Conservation (phyloP, 2,888 invertebrate genomes). For the Lysandra bellargus region DNA sequence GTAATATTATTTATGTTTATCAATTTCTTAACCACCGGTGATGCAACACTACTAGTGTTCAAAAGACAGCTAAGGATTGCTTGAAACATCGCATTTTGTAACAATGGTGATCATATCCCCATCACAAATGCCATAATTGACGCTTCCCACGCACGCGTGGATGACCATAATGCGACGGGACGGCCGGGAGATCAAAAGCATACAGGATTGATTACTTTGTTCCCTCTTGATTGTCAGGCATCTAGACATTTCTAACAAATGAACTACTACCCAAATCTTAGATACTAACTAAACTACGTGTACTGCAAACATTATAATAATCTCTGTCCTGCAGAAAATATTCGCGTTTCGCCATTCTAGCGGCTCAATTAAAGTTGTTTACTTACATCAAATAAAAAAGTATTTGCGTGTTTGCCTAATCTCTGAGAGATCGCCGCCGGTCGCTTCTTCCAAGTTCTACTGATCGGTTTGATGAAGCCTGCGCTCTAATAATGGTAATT, state of each 20-base stretch:
- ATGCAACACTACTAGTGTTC: not conserved
- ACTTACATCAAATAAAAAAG: not conserved
- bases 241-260: not conserved
- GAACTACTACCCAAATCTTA: not conserved
- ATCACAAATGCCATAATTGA: not conserved
- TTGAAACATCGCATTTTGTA: not conserved
- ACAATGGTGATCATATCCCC: not conserved
- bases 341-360: not conserved
- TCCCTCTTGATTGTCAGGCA: not conserved
- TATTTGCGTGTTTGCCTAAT: not conserved
- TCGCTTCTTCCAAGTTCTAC: not conserved
- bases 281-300: not conserved
- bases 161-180: slow-evolving; percentile 16
- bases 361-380: not conserved
- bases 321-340: not conserved
- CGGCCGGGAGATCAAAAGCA: slow-evolving; percentile 4
- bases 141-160: slow-evolving; percentile 5
- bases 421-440: not conserved
- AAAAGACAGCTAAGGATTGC: not conserved
- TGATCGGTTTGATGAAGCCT: not conserved
- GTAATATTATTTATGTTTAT: too few species aligned
- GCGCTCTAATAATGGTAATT: not conserved
- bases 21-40: too few species aligned
- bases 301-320: not conserved
- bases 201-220: not conserved